phyloP scores from a whole-genome alignment of 1,140 invertebrate species.

The Zaprionus nigranus region DNA sequence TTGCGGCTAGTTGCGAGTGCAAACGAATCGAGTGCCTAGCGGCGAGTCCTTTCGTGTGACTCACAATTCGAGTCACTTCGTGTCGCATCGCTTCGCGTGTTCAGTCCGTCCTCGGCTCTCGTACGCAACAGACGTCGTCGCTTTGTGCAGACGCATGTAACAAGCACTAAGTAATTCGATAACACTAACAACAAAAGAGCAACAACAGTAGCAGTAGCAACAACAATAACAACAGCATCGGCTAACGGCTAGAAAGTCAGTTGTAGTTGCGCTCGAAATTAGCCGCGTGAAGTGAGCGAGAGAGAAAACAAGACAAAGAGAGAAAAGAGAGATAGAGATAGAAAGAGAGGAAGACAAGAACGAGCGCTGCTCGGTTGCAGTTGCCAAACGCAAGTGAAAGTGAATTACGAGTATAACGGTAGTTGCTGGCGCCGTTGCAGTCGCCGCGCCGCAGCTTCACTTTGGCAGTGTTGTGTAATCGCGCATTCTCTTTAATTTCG shows the following conservation, averaged over 20 bases:
- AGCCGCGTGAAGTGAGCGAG: slow-evolving; percentile 27
- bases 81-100: slow-evolving; percentile 30
- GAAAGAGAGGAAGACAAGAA: not conserved
- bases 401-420: slow-evolving; percentile 2
- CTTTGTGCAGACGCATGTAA: slow-evolving; percentile 32
- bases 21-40: slow-evolving; percentile 19
- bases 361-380: not conserved
- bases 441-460: slow-evolving; percentile 19
- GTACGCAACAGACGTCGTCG: slow-evolving; percentile 70
- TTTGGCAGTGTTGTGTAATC: slow-evolving; percentile 60
- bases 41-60: slow-evolving; percentile 36
- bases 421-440: slow-evolving; percentile 22
- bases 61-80: slow-evolving; percentile 22
- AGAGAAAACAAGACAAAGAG: not conserved
- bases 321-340: not conserved
- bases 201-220: slow-evolving; percentile 21
- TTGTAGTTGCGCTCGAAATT: slow-evolving; percentile 43
- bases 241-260: slow-evolving; percentile 43
- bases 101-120: slow-evolving; percentile 80
- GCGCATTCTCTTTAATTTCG: not conserved
- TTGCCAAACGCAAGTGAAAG: slow-evolving; percentile 32
- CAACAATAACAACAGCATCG: slow-evolving; percentile 31
- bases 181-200: slow-evolving; percentile 23
- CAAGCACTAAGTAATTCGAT: slow-evolving; percentile 3
- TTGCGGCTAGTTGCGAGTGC: slow-evolving; percentile 38